Base-by-base conservation (phyloP, 2,797 vertebrate species). In the Carapus acus region DNA sequence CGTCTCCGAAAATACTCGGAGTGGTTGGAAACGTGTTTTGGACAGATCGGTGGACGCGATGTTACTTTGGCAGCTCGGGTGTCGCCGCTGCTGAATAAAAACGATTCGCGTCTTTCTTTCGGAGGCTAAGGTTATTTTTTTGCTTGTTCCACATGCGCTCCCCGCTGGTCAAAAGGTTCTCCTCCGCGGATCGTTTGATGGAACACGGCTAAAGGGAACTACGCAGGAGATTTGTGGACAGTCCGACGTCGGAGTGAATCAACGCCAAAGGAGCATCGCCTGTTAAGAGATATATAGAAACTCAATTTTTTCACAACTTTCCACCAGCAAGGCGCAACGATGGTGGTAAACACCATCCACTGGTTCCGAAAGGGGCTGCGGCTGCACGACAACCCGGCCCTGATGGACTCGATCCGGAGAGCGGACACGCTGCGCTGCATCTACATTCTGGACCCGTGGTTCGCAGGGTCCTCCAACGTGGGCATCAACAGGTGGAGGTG, bases 401-500 rank as follows among this genome's bases (percentile, higher is more conserved):
- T 96, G 52, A 85, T 84, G 75, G 92, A 92, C 52, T 91, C 92
- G 19, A 89, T 95, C 74, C 84, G 82, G 53, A 90, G 89, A 22
- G 89, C 91, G 2, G 90, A 92, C 80, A 88, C 82, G 4, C 76
- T 95, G 45, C 89, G 93, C 43, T 95, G 92, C 80, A 90, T 96
- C 57, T 97, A 94, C 80, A 94, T 96, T 73, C 85, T 96, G 49
- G 94, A 97, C 71, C 93, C 94, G 22, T 97, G 94, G 94, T 97
- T 96, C 64, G 94, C 94, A 0, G 94, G 93, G 3, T 94, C 93
- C 16, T 97, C 93, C 60, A 94, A 91, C 41, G 92, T 97, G 76
- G 93, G 93, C 59, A 95, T 96, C 90, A 97, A 90, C 91, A 88
- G 94, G 80, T 97, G 94, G 94, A 90, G 93, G 93, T 95, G 79